Base-by-base conservation (phyloP, 2,113 vertebrate genomes). In the Abramis brama region DNA sequence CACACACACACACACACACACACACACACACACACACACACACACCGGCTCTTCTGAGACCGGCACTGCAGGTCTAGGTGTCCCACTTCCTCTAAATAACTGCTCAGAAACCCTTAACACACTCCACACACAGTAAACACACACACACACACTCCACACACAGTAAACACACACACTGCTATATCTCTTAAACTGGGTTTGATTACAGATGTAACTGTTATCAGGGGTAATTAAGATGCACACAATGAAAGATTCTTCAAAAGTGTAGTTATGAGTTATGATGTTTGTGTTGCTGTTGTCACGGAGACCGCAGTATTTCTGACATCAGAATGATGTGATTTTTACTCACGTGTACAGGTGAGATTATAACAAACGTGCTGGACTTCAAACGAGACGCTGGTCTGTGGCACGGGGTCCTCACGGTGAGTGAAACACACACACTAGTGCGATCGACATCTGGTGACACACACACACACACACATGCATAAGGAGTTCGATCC, bases 381-480 rank as follows among this genome's bases (percentile, higher is more conserved):
- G 98, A 99, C 94, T 99, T 99, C 94, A 99, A 99, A 91, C 95
- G 97, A 91, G 97, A 98, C 68, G 97, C 97, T 27, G 98, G 98
- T 79, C 94, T 99, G 79, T 99, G 98, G 98, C 98, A 99, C 27
- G 97, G 97, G 3, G 97, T 99, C 77, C 91, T 98, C 75, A 97
- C 97, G 10, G 98, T 99, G 91, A 97, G 97, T 95, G 33, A 39
- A 3, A 85, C 36, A 47, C 9, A 85, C 71, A 85, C 43, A 27
- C 45, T 19, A 6, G 50, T 21, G 30, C 19, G 33, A 12, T 39
- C 15, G 33, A 27, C 45, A 75, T 76, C 39, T 55, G 25, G 25
- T 59, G 2, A 13, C 17, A 11, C 13, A 13, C 33, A 5, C 59
- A 25, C 76, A 60, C 59, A 55, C 30, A 66, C 76, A 71, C 77